Conservation (phyloP, 1,140 invertebrate species). For the Gonioctena quinquepunctata region DNA sequence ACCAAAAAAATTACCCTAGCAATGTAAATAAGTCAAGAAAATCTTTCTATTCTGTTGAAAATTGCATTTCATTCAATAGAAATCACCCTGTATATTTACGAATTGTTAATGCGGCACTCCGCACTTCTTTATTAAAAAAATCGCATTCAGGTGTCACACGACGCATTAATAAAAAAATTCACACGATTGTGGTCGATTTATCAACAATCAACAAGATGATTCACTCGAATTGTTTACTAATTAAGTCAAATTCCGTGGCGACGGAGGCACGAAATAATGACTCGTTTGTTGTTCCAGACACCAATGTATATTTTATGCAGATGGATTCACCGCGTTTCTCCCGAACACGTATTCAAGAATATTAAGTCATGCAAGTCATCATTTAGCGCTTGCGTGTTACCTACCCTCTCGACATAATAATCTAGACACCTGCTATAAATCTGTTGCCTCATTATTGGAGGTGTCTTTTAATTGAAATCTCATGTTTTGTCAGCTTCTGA, state of each 20-base stretch:
- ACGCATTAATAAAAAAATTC: not conserved
- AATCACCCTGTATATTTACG: too few relatives aligned
- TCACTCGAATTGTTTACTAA: not conserved
- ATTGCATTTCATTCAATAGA: too few relatives aligned
- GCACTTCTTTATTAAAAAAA: too few relatives aligned
- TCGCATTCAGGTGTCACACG: not conserved
- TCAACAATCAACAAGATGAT: not conserved
- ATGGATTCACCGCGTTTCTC: not conserved
- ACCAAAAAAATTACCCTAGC: too few relatives aligned
- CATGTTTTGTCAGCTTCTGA: constrained; percentile 9
- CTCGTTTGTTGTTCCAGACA: not conserved
- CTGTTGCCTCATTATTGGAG: constrained; percentile 7
- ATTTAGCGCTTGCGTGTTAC: constrained; percentile 14
- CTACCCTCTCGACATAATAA: constrained; percentile 11
- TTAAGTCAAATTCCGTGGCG: not conserved
- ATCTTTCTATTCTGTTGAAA: too few relatives aligned
- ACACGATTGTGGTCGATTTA: not conserved
- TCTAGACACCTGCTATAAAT: constrained; percentile 8
- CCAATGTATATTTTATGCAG: not conserved
- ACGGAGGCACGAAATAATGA: not conserved
- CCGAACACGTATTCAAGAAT: not conserved
- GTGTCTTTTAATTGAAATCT: constrained; percentile 6
- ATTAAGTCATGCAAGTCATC: constrained; percentile 10
- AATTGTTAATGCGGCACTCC: too few relatives aligned
- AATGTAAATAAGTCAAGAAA: too few relatives aligned